These are phyloP conservation scores for Synanthedon vespiformis DNA, from an alignment of 2,888 invertebrate genomes.

Conservation along the genomic window DNA sequence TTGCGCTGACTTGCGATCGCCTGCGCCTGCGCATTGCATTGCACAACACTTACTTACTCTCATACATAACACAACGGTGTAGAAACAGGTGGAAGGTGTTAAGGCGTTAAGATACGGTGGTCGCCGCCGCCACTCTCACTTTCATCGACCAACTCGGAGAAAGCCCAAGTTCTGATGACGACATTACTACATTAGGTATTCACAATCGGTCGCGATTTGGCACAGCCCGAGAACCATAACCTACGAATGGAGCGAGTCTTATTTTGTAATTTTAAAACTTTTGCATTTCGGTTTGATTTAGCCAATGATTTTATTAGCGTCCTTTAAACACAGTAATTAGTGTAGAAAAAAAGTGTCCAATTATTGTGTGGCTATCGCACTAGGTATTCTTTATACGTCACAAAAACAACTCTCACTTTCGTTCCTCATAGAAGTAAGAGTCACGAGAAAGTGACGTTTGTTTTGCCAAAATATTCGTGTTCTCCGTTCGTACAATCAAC, in stretches of 20 bases:
- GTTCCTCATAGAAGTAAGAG: slow-evolving; percentile 18
- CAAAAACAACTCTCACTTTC: slow-evolving; percentile 30
- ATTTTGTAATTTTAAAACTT: no score
- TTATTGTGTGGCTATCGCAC: slow-evolving; percentile 1
- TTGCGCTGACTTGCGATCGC: neutral
- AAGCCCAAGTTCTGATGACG: slow-evolving; percentile 23
- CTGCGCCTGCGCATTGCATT: neutral
- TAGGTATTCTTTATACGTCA: slow-evolving; percentile 5
- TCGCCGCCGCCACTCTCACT: slow-evolving; percentile 26
- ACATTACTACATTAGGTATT: slow-evolving; percentile 10
- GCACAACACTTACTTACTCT: neutral
- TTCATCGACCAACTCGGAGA: slow-evolving; percentile 19
- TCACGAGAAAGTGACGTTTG: slow-evolving; percentile 24
- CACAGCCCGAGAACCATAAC: no score
- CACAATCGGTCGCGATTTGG: neutral
- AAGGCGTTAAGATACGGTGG: neutral
- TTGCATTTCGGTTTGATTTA: no score
- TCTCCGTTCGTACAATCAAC: no score
- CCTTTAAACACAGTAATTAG: neutral
- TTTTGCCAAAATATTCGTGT: neutral
- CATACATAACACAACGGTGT: neutral
- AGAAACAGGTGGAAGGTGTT: slow-evolving; percentile 1
- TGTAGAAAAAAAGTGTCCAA: slow-evolving; percentile 9
- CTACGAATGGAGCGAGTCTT: no score
- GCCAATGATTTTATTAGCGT: neutral